Evolutionary conservation across 2,888 invertebrate genomes (phyloP), one percentile per base, ranked within the genome.

Genomic region (Pseudolycoriella hygida): DNA sequence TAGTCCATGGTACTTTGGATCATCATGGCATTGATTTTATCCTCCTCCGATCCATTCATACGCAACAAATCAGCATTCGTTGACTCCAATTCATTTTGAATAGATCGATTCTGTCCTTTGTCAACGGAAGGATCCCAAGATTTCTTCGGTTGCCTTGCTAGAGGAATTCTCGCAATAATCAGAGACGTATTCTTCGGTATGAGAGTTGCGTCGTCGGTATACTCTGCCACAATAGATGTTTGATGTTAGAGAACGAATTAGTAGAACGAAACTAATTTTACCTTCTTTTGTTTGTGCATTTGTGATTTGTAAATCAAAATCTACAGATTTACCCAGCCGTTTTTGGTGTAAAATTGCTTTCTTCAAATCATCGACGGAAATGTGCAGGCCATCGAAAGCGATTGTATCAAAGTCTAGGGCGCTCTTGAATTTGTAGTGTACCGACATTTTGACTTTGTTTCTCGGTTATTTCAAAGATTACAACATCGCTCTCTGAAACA

Each of bases 351-450:
- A 77, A 55, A 98, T 96, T 45, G 88, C 80, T 57, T 89, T 84
- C 67, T 97, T 98, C 52, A 98, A 71, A 63, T 98, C 97, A 41
- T 80, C 82, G 53, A 96, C 86, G 40, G 93, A 89, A 59, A 98
- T 94, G 64, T 93, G 88, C 48, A 97, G 73, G 48, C 96, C 97
- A 74, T 96, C 94, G 64, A 96, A 94, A 34, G 90, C 89, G 50
- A 98, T 81, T 8, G 94, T 94, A 62, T 96, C 93, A 69, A 85
- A 93, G 64, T 94, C 90, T 60, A 90, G 72, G 49, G 90, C 86
- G 59, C 93, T 92, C 71, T 96, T 96, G 64, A 98, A 97, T 68
- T 97, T 97, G 69, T 96, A 98, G 68, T 97, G 96, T 53, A 98
- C 90, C 59, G 93, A 94, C 83, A 92, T 92, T 47, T 2, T 43